phyloP scores from a whole-genome alignment of 2,888 invertebrate species.

The Alloplasta piceator region DNA sequence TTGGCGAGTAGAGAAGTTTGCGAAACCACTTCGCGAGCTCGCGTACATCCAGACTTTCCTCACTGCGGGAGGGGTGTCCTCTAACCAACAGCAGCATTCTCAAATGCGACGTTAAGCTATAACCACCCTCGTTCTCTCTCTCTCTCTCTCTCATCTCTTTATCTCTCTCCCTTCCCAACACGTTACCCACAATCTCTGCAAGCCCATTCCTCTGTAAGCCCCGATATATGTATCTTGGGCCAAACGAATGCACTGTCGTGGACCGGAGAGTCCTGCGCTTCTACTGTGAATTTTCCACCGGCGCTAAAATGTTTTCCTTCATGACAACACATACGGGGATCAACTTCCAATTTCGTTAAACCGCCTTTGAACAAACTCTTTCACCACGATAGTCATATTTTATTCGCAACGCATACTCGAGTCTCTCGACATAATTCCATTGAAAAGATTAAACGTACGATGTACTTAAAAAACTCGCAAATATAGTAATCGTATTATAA shows the following conservation, averaged over 20 bases:
- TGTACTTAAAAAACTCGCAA: too few relatives aligned
- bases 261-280: too few relatives aligned
- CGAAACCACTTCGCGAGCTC: conserved; percentile 51
- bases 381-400: neutral
- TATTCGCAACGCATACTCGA: too few relatives aligned
- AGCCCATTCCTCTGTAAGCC: conserved; percentile 9
- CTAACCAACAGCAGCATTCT: conserved; percentile 31
- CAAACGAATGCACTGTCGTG: conserved; percentile 21
- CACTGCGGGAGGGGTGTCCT: neutral
- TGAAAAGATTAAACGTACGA: too few relatives aligned
- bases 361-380: conserved; percentile 11
- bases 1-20: conserved; percentile 55
- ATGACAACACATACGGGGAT: conserved; percentile 11
- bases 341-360: conserved; percentile 19
- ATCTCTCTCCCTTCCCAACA: neutral
- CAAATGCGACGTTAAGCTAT: conserved; percentile 34
- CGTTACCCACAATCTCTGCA: conserved; percentile 10
- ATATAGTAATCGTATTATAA: too few relatives aligned
- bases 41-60: conserved; percentile 11
- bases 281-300: conserved; percentile 1
- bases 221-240: conserved; percentile 7
- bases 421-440: too few relatives aligned
- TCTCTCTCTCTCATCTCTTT: neutral
- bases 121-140: neutral
- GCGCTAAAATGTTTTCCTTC: conserved; percentile 10